Evolutionary conservation across 2,888 invertebrate species (phyloP), one percentile per base, ranked within the genome.

Genomic region (Parnassius glacialis): DNA sequence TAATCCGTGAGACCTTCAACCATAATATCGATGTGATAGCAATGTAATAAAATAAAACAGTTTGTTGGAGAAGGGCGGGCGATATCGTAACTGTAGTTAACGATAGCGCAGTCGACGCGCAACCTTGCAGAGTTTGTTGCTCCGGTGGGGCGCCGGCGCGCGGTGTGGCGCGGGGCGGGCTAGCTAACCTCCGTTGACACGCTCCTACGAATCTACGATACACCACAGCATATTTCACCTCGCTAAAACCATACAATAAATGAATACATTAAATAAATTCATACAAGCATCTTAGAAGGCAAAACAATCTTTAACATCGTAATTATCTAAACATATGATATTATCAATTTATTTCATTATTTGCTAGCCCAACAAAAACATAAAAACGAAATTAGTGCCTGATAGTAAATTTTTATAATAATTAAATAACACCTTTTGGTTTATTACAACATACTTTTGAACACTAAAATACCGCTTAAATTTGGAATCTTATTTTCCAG

Each of bases 121-220:
- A 90, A 90, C 90, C 90, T 90, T 90, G 90, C 87, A 88, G 86
- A 89, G 91, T 89, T 90, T 90, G 87, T 90, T 90, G 90, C 80
- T 83, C 90, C 87, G 79, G 67, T 71, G 69, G 70, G 67, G 75
- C 62, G 75, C 62, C 56, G 69, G 71, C 73, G 58, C 70, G 66
- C 67, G 66, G 67, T 16, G 16, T 16, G 16, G 16, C 16, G 16
- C 1, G 16, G 16, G 65, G 61, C 70, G 71, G 65, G 66, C 67
- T 72, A 68, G 68, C 72, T 84, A 83, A 84, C 85, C 86, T 85
- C 85, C 80, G 81, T 76, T 83, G 86, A 84, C 84, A 81, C 81
- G 80, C 74, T 76, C 13, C 62, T 42, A 47, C 50, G 76, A 77
- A n/a, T n/a, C n/a, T n/a, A n/a, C 16, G 16, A 16, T 75, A 72